These are phyloP conservation scores for Leptothorax acervorum DNA, from an alignment of 2,888 invertebrate genomes.

Conservation along the genomic window DNA sequence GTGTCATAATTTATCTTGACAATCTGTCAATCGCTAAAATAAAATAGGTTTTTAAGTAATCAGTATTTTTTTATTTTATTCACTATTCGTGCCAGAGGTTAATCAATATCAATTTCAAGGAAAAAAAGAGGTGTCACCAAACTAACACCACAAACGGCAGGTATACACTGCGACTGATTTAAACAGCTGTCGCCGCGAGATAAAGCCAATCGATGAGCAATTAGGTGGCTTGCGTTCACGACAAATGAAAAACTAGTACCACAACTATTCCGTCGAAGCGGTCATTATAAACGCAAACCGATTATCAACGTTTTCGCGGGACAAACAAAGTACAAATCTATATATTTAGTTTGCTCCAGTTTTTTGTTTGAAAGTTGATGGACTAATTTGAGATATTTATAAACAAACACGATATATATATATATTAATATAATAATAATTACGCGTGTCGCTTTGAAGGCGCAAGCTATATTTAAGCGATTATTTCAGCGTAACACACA, in stretches of 20 bases:
- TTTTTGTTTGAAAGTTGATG: not conserved
- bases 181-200: conserved; percentile 49
- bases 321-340: not conserved
- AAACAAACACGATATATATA: not conserved
- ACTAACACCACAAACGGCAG: not conserved
- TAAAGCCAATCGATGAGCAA: conserved; percentile 60
- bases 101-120: conserved; percentile 26
- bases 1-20: not conserved
- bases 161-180: conserved; percentile 28
- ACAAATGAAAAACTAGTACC: conserved; percentile 54
- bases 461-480: not conserved
- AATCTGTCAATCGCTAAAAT: not conserved
- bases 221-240: conserved; percentile 36
- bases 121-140: conserved; percentile 13
- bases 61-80: conserved; percentile 7
- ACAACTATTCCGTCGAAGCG: conserved; percentile 25
- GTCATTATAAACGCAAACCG: conserved; percentile 13
- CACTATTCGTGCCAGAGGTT: not conserved
- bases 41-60: not conserved
- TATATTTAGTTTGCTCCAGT: not conserved
- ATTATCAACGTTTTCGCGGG: not conserved
- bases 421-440: conserved; percentile 13
- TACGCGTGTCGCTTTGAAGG: not conserved
- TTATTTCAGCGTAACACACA: not conserved
- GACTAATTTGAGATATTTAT: not conserved